These are phyloP conservation scores for Sitta carolinensis DNA, from an alignment of 2,797 vertebrate genomes.

Conservation along the genomic window DNA sequence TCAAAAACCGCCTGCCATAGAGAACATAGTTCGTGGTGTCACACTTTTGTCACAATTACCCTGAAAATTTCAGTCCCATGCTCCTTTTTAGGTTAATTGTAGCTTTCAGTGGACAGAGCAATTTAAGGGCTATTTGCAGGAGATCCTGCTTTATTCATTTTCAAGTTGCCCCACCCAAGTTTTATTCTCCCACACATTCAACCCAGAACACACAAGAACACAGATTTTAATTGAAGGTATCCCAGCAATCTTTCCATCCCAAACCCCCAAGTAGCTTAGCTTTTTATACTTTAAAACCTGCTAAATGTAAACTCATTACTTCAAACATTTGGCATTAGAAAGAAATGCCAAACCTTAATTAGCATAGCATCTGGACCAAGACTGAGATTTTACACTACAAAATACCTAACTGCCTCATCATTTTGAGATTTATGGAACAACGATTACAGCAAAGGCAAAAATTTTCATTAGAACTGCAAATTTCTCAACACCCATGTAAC, in stretches of 20 bases:
- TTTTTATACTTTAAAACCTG: background rate
- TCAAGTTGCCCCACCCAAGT: background rate
- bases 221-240: background rate
- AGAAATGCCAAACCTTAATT: background rate
- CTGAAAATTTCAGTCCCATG: background rate
- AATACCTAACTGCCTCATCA: background rate
- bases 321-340: background rate
- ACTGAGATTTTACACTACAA: background rate
- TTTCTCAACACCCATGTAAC: background rate
- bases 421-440: background rate
- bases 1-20: background rate
- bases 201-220: background rate
- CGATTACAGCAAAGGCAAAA: background rate
- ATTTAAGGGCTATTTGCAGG: background rate
- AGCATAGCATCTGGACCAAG: background rate
- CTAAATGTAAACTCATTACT: background rate
- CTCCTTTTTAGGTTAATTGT: background rate
- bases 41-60: background rate
- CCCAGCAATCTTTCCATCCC: background rate
- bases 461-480: background rate
- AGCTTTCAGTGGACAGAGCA: background rate
- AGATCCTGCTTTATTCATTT: background rate
- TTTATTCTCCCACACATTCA: constrained; percentile 5
- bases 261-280: background rate
- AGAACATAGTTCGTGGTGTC: background rate